phyloP scores from a whole-genome alignment of 2,797 vertebrate species.

The Falco naumanni region DNA sequence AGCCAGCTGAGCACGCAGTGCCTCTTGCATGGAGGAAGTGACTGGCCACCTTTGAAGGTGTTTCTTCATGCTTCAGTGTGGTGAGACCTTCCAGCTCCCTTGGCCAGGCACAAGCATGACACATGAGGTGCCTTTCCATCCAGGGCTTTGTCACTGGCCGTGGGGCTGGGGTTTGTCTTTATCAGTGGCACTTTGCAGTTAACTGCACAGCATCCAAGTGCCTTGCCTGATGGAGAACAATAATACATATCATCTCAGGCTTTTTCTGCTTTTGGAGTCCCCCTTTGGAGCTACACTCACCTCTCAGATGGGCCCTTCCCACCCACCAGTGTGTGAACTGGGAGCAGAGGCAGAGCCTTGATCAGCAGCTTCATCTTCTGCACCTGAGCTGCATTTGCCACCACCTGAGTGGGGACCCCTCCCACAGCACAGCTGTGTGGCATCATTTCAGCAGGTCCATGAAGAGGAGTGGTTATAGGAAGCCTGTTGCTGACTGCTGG shows the following conservation, averaged over 20 bases:
- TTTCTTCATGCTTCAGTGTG: neutral
- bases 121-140: neutral
- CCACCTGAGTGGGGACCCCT: neutral
- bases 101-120: neutral
- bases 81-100: neutral
- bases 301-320: neutral
- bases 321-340: fast-evolving
- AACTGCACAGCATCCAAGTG: neutral
- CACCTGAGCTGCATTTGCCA: neutral
- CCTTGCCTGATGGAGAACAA: neutral
- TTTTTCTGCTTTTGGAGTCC: neutral
- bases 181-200: neutral
- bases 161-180: neutral
- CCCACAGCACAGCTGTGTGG: fast-evolving
- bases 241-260: neutral
- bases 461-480: neutral
- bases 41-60: neutral
- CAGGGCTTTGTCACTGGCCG: neutral
- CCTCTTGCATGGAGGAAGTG: neutral
- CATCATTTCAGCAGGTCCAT: fast-evolving
- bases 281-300: neutral
- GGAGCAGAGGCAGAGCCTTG: neutral
- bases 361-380: neutral
- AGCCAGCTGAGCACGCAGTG: neutral
- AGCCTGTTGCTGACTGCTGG: fast-evolving